A percentile compares a stretch with the other conserved stretches of the same genome.
Conservation (phyloP, 2,113 vertebrate species). For the Argyrosomus japonicus region DNA sequence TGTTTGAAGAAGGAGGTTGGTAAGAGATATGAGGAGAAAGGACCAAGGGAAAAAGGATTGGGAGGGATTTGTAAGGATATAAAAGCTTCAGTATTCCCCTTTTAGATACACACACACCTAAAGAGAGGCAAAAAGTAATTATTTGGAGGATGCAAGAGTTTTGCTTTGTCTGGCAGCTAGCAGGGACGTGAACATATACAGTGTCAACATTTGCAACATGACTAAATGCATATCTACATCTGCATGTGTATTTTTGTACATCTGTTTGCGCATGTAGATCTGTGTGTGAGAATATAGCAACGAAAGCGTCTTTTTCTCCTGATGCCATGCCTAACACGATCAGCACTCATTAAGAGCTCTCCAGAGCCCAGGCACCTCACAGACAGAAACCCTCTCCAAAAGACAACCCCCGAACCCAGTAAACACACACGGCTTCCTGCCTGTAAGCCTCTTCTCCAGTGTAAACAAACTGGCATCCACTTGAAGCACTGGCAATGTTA, state of each 20-base stretch:
- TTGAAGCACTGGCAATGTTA: slow-evolving; percentile 60
- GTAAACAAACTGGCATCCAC: slow-evolving; percentile 69
- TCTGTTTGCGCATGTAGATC: not conserved
- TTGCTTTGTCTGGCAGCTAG: slow-evolving; percentile 9
- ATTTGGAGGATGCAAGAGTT: slow-evolving; percentile 31
- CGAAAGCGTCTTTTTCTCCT: slow-evolving; percentile 37
- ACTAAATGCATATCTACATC: not conserved
- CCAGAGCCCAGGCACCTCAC: slow-evolving; percentile 66
- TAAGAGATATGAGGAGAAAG: slow-evolving; percentile 58
- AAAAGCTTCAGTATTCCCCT: slow-evolving; percentile 49
- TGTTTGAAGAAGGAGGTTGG: slow-evolving; percentile 62
- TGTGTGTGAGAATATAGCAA: slow-evolving; percentile 31
- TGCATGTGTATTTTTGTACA: slow-evolving; percentile 19
- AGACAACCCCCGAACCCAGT: slow-evolving; percentile 62
- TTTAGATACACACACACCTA: slow-evolving; percentile 45
- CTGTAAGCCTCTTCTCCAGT: slow-evolving; percentile 54
- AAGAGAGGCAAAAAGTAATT: slow-evolving; percentile 40
- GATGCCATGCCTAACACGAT: slow-evolving; percentile 70
- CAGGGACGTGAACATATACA: not conserved
- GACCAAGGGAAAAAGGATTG: slow-evolving; percentile 48
- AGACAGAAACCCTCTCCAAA: slow-evolving; percentile 68
- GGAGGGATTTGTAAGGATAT: slow-evolving; percentile 66
- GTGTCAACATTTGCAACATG: not conserved
- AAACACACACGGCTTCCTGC: slow-evolving; percentile 61
- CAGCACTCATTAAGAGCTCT: slow-evolving; percentile 75